Percentiles rank a stretch among this genome's conserved stretches.
Conservation (phyloP, 2,113 vertebrate genomes). For the Atractosteus spatula region DNA sequence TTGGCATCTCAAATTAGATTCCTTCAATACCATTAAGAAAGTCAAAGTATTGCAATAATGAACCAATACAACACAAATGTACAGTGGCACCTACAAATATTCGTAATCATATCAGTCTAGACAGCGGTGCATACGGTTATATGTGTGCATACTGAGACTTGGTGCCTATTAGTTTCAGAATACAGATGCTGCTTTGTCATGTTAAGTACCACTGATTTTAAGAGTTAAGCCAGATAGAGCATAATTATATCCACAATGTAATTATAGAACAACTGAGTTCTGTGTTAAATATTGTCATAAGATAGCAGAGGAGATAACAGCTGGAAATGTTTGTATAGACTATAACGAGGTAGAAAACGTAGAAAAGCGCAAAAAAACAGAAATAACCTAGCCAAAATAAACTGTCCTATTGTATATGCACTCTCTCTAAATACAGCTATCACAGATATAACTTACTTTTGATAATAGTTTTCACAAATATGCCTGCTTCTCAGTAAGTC, state of each 20-base stretch:
- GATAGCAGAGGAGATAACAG: not conserved
- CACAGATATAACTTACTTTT: too few species aligned
- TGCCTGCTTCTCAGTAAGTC: too few species aligned
- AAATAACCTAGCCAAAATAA: too few species aligned
- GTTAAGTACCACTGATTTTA: not conserved
- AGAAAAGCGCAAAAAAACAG: too few species aligned
- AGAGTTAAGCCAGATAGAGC: slow-evolving; percentile 1
- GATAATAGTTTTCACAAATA: too few species aligned
- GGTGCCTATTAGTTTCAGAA: slow-evolving; percentile 5
- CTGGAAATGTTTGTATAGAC: not conserved
- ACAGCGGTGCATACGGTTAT: slow-evolving; percentile 12
- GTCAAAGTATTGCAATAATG: slow-evolving; percentile 12
- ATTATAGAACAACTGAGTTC: not conserved
- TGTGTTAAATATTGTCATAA: not conserved
- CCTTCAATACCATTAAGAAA: not conserved
- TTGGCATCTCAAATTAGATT: not conserved
- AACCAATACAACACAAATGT: slow-evolving; percentile 12
- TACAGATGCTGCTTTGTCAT: slow-evolving; percentile 12
- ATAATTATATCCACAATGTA: slow-evolving; percentile 2
- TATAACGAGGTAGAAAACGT: not conserved
- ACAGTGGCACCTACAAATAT: slow-evolving; percentile 11
- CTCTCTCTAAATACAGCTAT: too few species aligned
- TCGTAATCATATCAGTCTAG: slow-evolving; percentile 18
- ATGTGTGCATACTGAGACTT: not conserved
- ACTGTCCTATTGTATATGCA: too few species aligned